These are phyloP conservation scores for Delichon dasypus DNA, from an alignment of 2,797 vertebrate genomes.

Conservation along the genomic window DNA sequence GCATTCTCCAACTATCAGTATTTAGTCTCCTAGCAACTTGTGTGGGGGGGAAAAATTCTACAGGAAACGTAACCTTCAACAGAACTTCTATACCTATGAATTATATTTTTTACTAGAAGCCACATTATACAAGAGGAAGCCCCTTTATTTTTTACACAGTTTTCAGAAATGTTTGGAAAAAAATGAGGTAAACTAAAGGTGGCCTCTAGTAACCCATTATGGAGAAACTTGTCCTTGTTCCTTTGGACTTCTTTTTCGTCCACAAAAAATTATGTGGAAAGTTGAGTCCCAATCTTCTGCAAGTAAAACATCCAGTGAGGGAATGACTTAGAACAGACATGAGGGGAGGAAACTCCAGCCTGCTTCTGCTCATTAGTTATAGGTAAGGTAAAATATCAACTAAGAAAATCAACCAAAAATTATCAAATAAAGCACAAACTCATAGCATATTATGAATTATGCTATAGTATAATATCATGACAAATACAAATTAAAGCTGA, in stretches of 20 bases:
- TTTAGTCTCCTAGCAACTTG: too few relatives aligned
- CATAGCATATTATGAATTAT: neutral
- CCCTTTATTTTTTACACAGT: neutral
- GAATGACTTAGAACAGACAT: neutral
- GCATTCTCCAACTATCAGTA: too few relatives aligned
- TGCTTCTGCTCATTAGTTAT: neutral
- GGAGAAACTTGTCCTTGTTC: neutral
- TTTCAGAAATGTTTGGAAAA: neutral
- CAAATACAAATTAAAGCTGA: neutral
- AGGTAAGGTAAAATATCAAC: neutral
- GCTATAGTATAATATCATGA: too few relatives aligned
- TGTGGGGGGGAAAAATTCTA: too few relatives aligned
- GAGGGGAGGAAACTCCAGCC: neutral
- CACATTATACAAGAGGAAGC: neutral
- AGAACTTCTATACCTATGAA: neutral
- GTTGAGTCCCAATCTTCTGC: neutral
- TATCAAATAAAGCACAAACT: neutral
- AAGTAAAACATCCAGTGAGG: neutral
- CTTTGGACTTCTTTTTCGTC: neutral
- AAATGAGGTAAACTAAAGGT: neutral
- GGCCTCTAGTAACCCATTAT: neutral
- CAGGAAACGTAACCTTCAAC: too few relatives aligned
- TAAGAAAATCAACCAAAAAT: neutral
- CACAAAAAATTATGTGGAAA: neutral
- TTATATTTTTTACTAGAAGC: neutral